Conservation (phyloP, 2,113 vertebrate species). For the Ardeotis arabs region DNA sequence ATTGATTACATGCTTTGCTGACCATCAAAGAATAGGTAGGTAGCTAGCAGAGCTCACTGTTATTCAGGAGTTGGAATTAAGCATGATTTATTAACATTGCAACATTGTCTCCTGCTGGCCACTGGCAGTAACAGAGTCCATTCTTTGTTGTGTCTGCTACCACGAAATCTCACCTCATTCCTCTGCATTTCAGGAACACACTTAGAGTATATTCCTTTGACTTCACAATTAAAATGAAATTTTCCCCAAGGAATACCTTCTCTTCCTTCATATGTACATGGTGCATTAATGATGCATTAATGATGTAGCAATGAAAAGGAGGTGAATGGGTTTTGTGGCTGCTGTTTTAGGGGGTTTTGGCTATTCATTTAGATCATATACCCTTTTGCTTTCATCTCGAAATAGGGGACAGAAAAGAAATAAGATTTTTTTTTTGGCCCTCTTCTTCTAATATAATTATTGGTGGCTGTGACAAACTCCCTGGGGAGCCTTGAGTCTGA, state of each 20-base stretch:
- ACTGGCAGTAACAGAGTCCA: background rate
- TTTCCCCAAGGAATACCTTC: background rate
- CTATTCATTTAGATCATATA: background rate
- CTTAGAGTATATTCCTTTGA: background rate
- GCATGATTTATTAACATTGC: background rate
- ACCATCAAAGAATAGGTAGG: background rate
- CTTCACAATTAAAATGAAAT: background rate
- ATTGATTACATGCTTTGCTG: background rate
- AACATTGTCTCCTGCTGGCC: constrained; percentile 15
- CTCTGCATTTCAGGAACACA: background rate
- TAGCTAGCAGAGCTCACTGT: background rate
- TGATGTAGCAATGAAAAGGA: background rate
- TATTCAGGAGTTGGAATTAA: background rate
- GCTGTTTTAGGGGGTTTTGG: background rate
- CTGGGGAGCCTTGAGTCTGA: background rate
- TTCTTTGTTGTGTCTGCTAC: background rate
- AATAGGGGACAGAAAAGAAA: background rate
- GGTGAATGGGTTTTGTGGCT: background rate
- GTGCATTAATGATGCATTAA: background rate
- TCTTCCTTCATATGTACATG: background rate
- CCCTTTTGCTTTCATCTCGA: background rate
- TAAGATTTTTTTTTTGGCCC: background rate
- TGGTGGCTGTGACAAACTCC: background rate
- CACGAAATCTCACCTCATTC: background rate
- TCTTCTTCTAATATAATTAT: background rate